Evolutionary conservation across 1,140 invertebrate species (phyloP), one percentile per base, ranked within the genome.

Genomic region (Pissodes strobi): DNA sequence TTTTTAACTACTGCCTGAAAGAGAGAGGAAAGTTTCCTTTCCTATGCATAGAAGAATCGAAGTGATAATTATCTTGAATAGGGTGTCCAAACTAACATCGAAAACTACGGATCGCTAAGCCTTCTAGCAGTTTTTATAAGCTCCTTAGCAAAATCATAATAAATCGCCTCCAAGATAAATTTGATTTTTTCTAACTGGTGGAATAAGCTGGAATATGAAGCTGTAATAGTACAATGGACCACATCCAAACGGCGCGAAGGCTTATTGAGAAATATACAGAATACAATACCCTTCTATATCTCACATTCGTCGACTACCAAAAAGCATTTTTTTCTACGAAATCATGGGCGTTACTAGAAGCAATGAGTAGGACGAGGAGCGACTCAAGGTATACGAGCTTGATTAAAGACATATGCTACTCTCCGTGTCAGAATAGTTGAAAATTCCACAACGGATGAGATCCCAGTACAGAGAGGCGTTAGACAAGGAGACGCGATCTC

Each of bases 261-360:
- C 37, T 56, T 2, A 56, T 56, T n/a, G 52, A 56, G 34, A 56
- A 56, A 19, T 18, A 27, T 34, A 56, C 23, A 5, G 34, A 56
- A 34, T 56, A 38, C 19, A 56, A 56, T 34, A 27, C 19, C n/a
- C 30, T 34, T 17, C 15, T 56, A 13, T n/a, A 56, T 22, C 15
- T 56, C 13, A 34, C 34, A 13, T 56, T 56, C 21, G 52, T 56
- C 6, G 52, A 56, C 27, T 30, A 17, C 23, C 27, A 53, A 19
- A 53, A 53, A 41, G 39, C 39, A 4, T 41, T 41, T 13, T 5
- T n/a, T 41, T 41, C 6, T 8, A 17, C 13, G 15, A 41, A 41
- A 41, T n/a, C 39, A 10, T 15, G 4, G 15, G 10, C 6, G 10
- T 5, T 41, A 41, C 39, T 9, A 17, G 10, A 41, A 17, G 39